Evolutionary conservation across 1,140 invertebrate genomes (phyloP).

Genomic region (Lethrus apterus): DNA sequence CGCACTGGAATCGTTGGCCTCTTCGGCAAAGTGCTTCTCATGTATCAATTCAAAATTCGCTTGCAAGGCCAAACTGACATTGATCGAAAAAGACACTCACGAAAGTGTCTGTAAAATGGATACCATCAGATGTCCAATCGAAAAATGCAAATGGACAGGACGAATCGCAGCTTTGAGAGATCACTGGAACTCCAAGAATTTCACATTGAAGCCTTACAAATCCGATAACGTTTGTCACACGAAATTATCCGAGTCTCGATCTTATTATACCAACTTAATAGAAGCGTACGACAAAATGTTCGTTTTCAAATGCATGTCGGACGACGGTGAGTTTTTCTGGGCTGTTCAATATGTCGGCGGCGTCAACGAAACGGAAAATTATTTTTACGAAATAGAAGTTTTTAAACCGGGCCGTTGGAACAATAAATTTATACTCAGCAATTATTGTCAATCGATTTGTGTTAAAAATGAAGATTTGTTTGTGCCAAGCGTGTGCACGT

Average conservation of each 20-base stretch:
- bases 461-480: background rate
- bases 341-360: constrained; percentile 7
- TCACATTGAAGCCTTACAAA: background rate
- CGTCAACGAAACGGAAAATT: background rate
- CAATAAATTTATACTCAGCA: background rate
- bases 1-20: background rate
- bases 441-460: constrained; percentile 9
- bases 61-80: background rate
- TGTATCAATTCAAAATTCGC: background rate
- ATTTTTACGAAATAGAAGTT: constrained; percentile 9
- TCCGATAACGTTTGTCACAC: constrained; percentile 5
- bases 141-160: background rate
- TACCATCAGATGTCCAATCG: background rate
- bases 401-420: constrained; percentile 1
- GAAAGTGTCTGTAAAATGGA: background rate
- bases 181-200: background rate
- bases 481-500: background rate
- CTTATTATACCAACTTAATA: constrained; percentile 6
- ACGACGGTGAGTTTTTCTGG: constrained; percentile 8
- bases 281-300: constrained; percentile 9
- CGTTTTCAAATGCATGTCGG: constrained; percentile 7
- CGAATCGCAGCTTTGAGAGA: background rate
- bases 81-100: background rate
- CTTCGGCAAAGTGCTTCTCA: background rate
- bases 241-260: background rate